A percentile compares a stretch with the other conserved stretches of the same genome.
These are phyloP conservation scores for Thaleichthys pacificus DNA, from an alignment of 2,797 vertebrate species.

Conservation along the genomic window DNA sequence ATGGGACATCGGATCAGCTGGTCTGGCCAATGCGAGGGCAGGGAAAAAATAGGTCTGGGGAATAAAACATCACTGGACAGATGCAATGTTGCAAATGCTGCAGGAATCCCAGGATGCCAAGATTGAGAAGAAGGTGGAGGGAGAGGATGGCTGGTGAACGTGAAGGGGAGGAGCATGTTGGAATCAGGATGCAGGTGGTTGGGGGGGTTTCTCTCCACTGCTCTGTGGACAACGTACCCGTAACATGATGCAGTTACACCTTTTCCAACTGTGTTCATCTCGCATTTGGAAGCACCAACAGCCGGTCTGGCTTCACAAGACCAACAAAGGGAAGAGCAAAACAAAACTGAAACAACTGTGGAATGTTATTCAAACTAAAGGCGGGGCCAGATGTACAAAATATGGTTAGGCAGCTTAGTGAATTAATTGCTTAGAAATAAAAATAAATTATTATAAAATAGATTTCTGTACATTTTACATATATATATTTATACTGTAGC, in stretches of 20 bases:
- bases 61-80: too few relatives aligned
- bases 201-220: slow-evolving; percentile 41
- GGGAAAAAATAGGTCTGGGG: slow-evolving; percentile 26
- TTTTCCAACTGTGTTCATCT: slow-evolving; percentile 34
- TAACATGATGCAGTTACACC: slow-evolving; percentile 80
- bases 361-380: slow-evolving; percentile 71
- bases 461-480: slow-evolving; percentile 99
- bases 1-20: slow-evolving; percentile 44
- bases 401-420: slow-evolving; percentile 99
- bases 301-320: slow-evolving; percentile 59
- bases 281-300: slow-evolving; percentile 63
- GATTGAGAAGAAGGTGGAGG: slow-evolving; percentile 18
- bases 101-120: slow-evolving; percentile 9
- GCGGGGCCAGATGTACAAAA: slow-evolving; percentile 78
- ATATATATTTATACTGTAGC: slow-evolving; percentile 66
- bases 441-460: slow-evolving; percentile 99
- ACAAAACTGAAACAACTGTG: slow-evolving; percentile 57
- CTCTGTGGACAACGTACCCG: slow-evolving; percentile 79
- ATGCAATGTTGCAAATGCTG: slow-evolving; percentile 13
- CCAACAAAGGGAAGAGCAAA: slow-evolving; percentile 39
- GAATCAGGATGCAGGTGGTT: slow-evolving; percentile 34
- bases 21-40: slow-evolving; percentile 19
- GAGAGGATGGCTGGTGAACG: slow-evolving; percentile 19
- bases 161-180: slow-evolving; percentile 5
- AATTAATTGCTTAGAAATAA: slow-evolving; percentile 98